Evolutionary conservation across 2,113 vertebrate species (phyloP).

Genomic region (Microtus oregoni): DNA sequence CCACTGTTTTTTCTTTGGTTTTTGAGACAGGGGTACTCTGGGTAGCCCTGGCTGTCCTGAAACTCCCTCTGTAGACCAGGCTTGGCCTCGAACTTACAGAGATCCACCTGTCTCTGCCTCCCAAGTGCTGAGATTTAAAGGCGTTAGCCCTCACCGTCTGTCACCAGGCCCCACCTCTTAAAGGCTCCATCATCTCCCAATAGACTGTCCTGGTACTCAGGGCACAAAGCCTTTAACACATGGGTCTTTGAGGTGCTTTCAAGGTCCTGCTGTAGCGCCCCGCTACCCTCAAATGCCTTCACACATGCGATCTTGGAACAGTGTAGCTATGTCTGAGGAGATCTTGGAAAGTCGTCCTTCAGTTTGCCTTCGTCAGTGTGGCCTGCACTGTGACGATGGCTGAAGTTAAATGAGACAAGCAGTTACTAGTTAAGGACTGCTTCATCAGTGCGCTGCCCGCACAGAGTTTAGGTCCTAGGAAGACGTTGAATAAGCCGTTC

Average conservation of each 20-base stretch:
- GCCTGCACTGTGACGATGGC: neutral
- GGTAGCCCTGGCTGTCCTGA: too few species aligned
- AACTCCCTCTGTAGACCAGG: too few species aligned
- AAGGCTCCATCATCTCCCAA: neutral
- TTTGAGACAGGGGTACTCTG: too few species aligned
- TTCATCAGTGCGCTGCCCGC: neutral
- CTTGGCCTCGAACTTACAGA: too few species aligned
- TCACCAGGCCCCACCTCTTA: neutral
- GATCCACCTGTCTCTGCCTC: too few species aligned
- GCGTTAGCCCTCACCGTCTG: rapidly evolving
- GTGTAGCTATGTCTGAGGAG: neutral
- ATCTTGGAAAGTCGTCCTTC: neutral
- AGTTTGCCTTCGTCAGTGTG: neutral
- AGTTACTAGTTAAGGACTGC: neutral
- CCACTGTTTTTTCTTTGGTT: too few species aligned
- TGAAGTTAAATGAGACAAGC: neutral
- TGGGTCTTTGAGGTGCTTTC: neutral
- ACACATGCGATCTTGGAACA: neutral
- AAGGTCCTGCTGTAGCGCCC: neutral
- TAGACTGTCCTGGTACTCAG: neutral
- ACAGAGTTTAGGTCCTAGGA: neutral
- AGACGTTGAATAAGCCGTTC: neutral
- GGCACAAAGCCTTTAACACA: neutral
- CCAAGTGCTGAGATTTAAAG: too few species aligned
- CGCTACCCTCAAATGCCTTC: neutral